Percentiles rank a stretch among this genome's conserved stretches.
Evolutionary conservation across 2,797 vertebrate species (phyloP).

Genomic region (Adrianichthys oophorus): DNA sequence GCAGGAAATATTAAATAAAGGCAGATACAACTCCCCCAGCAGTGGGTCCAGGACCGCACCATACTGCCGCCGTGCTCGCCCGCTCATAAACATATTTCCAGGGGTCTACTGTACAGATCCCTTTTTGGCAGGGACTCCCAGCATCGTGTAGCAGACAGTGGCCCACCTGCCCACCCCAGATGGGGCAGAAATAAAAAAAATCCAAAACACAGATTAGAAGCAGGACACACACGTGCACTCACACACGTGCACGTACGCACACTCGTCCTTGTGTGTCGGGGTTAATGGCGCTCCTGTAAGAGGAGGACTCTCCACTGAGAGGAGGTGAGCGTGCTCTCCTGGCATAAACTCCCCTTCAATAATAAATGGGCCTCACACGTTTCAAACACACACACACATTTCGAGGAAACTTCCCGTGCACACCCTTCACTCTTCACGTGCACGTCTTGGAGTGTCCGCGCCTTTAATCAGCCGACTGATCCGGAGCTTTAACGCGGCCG

Average conservation of each 20-base stretch:
- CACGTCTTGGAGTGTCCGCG: conserved; percentile 68
- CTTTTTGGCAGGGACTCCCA: conserved; percentile 69
- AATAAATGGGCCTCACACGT: conserved; percentile 66
- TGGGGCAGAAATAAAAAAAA: conserved; percentile 74
- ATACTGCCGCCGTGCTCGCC: conserved; percentile 69
- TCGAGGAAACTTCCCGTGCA: no score
- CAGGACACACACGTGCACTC: conserved; percentile 36
- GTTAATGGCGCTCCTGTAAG: conserved; percentile 74
- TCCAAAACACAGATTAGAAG: conserved; percentile 72
- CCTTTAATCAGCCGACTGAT: conserved; percentile 98
- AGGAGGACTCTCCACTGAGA: conserved; percentile 70
- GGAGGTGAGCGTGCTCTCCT: conserved; percentile 66
- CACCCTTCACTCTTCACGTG: background rate
- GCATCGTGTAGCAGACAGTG: conserved; percentile 68
- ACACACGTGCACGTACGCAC: conserved; percentile 13
- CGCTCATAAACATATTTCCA: conserved; percentile 73
- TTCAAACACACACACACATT: conserved; percentile 33
- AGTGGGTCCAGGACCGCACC: conserved; percentile 55
- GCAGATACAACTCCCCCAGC: conserved; percentile 45
- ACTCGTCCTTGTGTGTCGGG: conserved; percentile 62
- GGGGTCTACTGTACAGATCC: conserved; percentile 74
- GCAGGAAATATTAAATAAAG: conserved; percentile 56
- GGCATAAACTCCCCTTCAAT: conserved; percentile 70
- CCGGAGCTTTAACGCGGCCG: conserved; percentile 97
- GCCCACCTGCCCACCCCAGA: conserved; percentile 78